These are phyloP conservation scores for Phorcus lineatus DNA, from an alignment of 2,888 invertebrate genomes.

Conservation along the genomic window DNA sequence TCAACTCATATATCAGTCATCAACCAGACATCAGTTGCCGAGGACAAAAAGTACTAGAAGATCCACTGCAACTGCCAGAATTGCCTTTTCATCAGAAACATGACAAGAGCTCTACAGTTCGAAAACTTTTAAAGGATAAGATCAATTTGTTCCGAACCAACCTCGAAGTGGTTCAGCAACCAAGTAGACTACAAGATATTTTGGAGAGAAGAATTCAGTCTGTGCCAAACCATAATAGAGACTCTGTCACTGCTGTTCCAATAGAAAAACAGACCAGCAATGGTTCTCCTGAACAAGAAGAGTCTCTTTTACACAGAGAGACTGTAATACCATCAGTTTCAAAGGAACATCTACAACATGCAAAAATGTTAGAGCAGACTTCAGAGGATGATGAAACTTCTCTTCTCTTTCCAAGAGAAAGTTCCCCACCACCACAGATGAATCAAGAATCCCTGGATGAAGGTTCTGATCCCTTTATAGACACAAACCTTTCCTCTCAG, in stretches of 20 bases:
- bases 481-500: too few species aligned
- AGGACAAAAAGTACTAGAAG: background rate
- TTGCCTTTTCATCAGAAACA: background rate
- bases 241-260: background rate
- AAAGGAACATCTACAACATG: too few species aligned
- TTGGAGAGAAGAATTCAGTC: slow-evolving; percentile 13
- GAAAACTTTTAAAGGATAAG: background rate
- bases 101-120: background rate
- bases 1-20: background rate
- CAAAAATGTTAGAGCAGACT: too few species aligned
- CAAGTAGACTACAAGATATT: slow-evolving; percentile 1
- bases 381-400: too few species aligned
- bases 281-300: too few species aligned
- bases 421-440: too few species aligned
- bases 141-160: background rate
- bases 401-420: too few species aligned
- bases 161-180: slow-evolving; percentile 3
- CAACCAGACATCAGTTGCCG: too few species aligned
- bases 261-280: background rate
- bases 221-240: background rate
- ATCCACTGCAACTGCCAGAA: background rate
- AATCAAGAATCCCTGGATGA: too few species aligned
- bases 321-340: too few species aligned
- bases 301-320: too few species aligned
- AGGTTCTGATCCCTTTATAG: too few species aligned